Percentiles rank a stretch among this genome's conserved stretches.
These are phyloP conservation scores for Listronotus oregonensis DNA, from an alignment of 1,140 invertebrate genomes.

Conservation along the genomic window DNA sequence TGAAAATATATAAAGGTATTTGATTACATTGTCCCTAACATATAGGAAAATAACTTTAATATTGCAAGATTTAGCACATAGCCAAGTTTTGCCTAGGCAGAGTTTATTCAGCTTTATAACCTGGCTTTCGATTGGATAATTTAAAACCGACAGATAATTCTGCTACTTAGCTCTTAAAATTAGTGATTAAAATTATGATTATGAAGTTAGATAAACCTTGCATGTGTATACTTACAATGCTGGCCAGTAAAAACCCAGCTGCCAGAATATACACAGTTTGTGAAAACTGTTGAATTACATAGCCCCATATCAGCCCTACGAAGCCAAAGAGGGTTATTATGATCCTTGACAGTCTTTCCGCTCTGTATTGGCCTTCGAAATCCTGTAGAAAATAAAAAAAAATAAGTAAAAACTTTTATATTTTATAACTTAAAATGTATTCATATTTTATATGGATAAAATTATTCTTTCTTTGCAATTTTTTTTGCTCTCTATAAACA, in stretches of 20 bases:
- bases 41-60: background rate
- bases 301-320: slow-evolving; percentile 90
- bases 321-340: slow-evolving; percentile 88
- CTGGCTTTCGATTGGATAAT: no score
- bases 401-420: background rate
- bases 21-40: background rate
- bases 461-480: no score
- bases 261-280: slow-evolving; percentile 92
- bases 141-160: no score
- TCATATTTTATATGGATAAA: no score
- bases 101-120: no score
- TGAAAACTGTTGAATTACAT: slow-evolving; percentile 92
- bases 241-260: slow-evolving; percentile 85
- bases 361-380: slow-evolving; percentile 87
- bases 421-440: background rate
- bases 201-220: no score
- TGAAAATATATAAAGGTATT: background rate
- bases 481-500: slow-evolving; percentile 17
- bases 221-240: slow-evolving; percentile 45
- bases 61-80: no score
- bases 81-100: background rate
- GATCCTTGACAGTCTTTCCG: slow-evolving; percentile 84
- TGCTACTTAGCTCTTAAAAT: no score
- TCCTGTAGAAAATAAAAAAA: slow-evolving; percentile 75
- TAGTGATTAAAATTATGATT: no score